Evolutionary conservation across 2,888 invertebrate genomes (phyloP), one percentile per base, ranked within the genome.

Genomic region (Tridacna gigas): DNA sequence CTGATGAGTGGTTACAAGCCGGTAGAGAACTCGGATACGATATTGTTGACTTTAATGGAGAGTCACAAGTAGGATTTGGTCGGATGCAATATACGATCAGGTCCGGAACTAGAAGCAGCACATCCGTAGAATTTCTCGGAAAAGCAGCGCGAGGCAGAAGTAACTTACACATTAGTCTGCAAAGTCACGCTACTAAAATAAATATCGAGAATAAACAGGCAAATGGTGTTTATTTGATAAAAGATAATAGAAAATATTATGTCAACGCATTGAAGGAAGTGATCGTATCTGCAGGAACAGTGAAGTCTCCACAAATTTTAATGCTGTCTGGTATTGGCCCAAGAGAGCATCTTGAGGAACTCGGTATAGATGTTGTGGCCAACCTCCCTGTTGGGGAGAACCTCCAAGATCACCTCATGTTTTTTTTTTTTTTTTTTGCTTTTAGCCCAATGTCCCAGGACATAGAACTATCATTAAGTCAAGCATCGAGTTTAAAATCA

Each of bases 281-380:
- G 26, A 91, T 93, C 25, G 87, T 94, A 25, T 92, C 92, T 48
- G 94, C 94, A 13, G 95, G 95, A 11, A 88, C 93, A 37, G 91
- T 95, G 13, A 94, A 93, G 74, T 92, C 94, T 1, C 94, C 94
- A 5, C 92, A 93, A 51, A 22, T 73, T 12, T 26, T 73, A 12
- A 47, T 73, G 47, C 25, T 73, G n/a, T 73, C 73, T 13, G 73
- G 73, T n/a, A 73, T 73, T 15, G 73, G 73, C 26, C 48, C 73
- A 12, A 45, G 26, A 51, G 37, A 63, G n/a, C 92, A 94, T 28
- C 90, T 95, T 20, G 88, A 93, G 69, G 89, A 91, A 28, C 83
- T 93, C 15, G 90, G 93, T 90, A 92, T 94, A 48, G 91, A 91
- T 3, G 88, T 92, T n/a, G 86, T 91, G 13, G 89, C 89, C 26